Conservation (phyloP, 2,797 vertebrate genomes). For the Arremon aurantiirostris region DNA sequence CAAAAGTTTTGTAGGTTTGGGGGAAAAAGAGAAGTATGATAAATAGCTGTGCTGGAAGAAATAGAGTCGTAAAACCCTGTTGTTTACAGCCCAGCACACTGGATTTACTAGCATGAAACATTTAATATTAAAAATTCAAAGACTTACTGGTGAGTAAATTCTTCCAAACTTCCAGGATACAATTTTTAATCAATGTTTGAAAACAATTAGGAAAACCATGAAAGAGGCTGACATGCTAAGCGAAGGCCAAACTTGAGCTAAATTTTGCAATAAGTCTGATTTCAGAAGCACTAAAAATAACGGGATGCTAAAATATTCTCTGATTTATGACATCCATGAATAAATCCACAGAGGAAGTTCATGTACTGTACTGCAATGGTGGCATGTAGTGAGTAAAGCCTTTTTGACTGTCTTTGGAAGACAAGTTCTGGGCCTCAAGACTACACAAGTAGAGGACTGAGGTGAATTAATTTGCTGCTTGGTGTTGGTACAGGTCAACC, state of each 20-base stretch:
- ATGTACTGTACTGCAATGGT: not conserved
- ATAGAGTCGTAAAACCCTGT: not conserved
- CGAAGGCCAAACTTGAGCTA: not conserved
- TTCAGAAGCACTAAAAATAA: not conserved
- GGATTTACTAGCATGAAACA: not conserved
- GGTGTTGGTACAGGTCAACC: not conserved
- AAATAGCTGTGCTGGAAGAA: not conserved
- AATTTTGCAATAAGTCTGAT: not conserved
- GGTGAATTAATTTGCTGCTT: not conserved
- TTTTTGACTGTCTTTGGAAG: not conserved
- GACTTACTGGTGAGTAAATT: not conserved
- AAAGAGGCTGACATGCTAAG: not conserved
- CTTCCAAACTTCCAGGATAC: not conserved
- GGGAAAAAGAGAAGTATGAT: rapidly evolving
- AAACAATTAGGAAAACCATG: not conserved
- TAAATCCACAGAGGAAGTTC: not conserved
- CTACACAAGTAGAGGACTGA: not conserved
- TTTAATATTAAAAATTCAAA: not conserved
- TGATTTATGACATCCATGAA: not conserved
- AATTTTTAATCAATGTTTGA: not conserved
- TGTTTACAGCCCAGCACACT: not conserved
- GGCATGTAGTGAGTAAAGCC: not conserved
- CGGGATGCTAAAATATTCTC: not conserved
- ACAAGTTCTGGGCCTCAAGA: not conserved
- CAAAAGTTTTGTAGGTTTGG: not conserved